Conservation (phyloP, 2,113 vertebrate species). For the Phoxinus phoxinus region DNA sequence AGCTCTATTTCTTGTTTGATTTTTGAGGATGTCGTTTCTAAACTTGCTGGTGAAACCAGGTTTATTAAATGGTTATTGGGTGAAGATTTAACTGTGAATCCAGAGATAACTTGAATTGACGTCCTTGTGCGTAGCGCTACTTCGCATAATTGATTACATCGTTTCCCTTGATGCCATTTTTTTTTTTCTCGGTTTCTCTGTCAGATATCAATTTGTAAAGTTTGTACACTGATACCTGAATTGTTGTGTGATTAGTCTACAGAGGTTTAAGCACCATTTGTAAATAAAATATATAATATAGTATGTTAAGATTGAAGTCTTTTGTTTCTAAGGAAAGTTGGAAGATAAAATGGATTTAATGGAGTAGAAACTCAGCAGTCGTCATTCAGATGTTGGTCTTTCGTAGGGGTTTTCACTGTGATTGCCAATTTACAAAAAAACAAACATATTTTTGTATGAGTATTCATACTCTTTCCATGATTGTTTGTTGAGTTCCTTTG, state of each 20-base stretch:
- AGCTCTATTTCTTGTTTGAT: neutral
- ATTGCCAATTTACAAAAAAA: slow-evolving; percentile 33
- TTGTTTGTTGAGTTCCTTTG: neutral
- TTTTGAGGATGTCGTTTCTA: neutral
- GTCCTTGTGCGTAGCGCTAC: slow-evolving; percentile 5
- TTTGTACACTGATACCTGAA: slow-evolving; percentile 41
- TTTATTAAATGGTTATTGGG: slow-evolving; percentile 9
- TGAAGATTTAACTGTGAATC: slow-evolving; percentile 24
- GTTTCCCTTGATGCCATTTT: neutral
- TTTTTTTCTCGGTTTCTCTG: neutral
- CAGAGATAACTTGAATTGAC: slow-evolving; percentile 24
- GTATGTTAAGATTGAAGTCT: neutral
- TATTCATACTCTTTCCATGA: slow-evolving; percentile 10
- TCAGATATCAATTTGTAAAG: neutral
- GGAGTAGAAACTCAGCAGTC: neutral
- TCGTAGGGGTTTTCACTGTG: slow-evolving; percentile 47
- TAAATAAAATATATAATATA: slow-evolving; percentile 27
- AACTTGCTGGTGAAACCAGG: neutral
- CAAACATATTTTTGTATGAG: slow-evolving; percentile 30
- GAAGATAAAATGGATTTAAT: neutral
- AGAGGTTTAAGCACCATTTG: neutral
- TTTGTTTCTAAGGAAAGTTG: neutral
- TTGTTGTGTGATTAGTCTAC: slow-evolving; percentile 15
- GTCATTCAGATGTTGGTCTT: slow-evolving; percentile 2
- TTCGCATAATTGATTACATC: neutral